Conservation (phyloP, 2,113 vertebrate species). For the Engystomops pustulosus region DNA sequence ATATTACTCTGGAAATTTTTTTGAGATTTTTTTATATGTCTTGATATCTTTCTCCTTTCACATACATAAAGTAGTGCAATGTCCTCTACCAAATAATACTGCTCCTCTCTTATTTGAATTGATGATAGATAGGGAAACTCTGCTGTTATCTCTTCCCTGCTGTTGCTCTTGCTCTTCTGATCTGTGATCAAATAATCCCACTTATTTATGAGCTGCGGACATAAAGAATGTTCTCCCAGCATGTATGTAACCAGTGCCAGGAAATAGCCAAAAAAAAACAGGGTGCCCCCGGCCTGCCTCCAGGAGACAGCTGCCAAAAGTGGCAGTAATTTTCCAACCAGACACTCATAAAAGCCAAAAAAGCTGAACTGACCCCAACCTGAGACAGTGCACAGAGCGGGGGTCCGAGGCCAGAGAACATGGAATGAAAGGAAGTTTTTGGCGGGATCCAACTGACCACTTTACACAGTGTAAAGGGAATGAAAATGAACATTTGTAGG, state of each 20-base stretch:
- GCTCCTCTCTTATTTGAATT: no score
- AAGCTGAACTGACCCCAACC: slow-evolving; percentile 63
- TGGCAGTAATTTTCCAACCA: slow-evolving; percentile 75
- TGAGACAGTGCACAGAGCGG: slow-evolving; percentile 62
- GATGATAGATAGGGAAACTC: no score
- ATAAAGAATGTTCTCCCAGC: slow-evolving; percentile 43
- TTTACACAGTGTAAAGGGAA: slow-evolving; percentile 3
- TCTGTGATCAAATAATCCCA: slow-evolving; percentile 45
- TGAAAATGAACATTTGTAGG: not conserved
- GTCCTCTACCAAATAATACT: no score
- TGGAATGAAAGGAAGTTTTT: slow-evolving; percentile 62
- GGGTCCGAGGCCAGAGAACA: slow-evolving; percentile 70
- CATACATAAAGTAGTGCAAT: no score
- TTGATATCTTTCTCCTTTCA: no score
- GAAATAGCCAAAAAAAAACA: slow-evolving; percentile 38
- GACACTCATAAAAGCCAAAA: slow-evolving; percentile 58
- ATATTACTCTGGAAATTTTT: no score
- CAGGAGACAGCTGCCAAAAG: slow-evolving; percentile 18
- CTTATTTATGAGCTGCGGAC: slow-evolving; percentile 36
- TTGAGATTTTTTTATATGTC: no score
- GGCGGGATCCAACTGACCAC: slow-evolving; percentile 39
- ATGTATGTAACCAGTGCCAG: slow-evolving; percentile 30
- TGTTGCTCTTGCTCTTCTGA: slow-evolving; percentile 39
- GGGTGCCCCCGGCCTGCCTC: not conserved
- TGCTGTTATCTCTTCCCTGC: not conserved